Base-by-base conservation (phyloP, 2,113 vertebrate species). In the Chaetodon auriga region DNA sequence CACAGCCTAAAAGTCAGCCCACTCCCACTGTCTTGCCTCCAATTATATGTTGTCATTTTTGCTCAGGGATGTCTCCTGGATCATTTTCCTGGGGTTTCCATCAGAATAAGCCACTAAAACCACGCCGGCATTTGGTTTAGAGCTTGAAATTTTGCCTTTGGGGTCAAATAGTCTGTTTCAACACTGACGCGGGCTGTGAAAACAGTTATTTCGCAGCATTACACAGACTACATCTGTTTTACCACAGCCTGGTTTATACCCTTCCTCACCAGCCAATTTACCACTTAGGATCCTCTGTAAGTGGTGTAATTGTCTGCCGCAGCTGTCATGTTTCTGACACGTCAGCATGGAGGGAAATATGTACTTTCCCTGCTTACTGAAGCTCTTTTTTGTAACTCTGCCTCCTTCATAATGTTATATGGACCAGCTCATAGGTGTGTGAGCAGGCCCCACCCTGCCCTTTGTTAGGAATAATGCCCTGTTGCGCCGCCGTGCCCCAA, bases 401-500 rank as follows among this genome's bases (percentile, higher is more conserved):
- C 55, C 69, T 70, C 36, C 15, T 70, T 73, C 73, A 63, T 79
- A 41, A 48, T 68, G 57, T 57, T 49, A 19, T 19, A 36, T 35
- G 3, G 3, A 21, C n/a, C 5, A 53, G 77, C 75, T 35, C 77
- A 68, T 53, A 81, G 83, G 78, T 84, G 83, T 86, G 83, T 43
- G 55, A 12, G 79, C 15, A 36, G 41, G 78, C 82, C 86, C 81
- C 89, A 90, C 86, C 92, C 88, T 87, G 83, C 57, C 68, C 81
- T 90, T 85, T 84, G 86, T 81, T 49, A 25, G 70, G 16, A 73
- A 51, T 74, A 89, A 87, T 81, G 61, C 73, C 83, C 68, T 79
- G 58, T 72, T 83, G 71, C 19, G n/a, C 80, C 0, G 43, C 84
- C 78, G 13, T 93, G 94, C 84, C 91, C 80, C 18, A 16, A 92